Evolutionary conservation across 2,113 vertebrate species (phyloP), one percentile per base, ranked within the genome.

Genomic region (Crotalus tigris): DNA sequence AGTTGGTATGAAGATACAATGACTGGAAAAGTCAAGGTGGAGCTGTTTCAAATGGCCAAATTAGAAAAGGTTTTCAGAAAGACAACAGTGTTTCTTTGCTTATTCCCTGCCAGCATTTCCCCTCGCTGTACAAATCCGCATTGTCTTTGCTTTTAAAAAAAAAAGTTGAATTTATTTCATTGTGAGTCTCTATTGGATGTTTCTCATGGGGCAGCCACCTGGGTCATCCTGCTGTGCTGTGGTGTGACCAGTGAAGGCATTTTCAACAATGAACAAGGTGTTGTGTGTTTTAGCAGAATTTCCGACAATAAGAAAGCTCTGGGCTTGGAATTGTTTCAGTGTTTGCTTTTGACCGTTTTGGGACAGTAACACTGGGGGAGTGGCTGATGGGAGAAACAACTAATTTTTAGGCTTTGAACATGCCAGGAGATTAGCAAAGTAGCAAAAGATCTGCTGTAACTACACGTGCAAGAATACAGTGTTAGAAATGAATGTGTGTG

Each of bases 211-310:
- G 64, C 39, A 75, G 75, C 94, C 96, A 88, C 94, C 93, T 91
- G 92, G 90, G 94, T 69, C 89, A 86, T 85, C 23, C 89, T 85
- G 19, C 94, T 92, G 89, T 75, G 94, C 94, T 91, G 75, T 93
- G 93, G 57, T 92, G 93, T 96, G 95, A 91, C 85, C 21, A 95
- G 91, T 81, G 94, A 94, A 93, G 92, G 95, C 95, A 87, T 96
- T 94, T 96, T 96, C 93, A 87, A 49, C 93, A 69, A 10, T 92
- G 93, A 96, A 95, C 94, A 94, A 96, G 94, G 93, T 94, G 90
- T 92, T 94, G 94, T 91, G 94, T 69, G 64, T 9, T 81, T 93
- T 61, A 46, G 95, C 94, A 93, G 90, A 92, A 85, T n/a, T 0
- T 0, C 2, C 89, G 94, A 85, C 95, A 93, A 0, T 91, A 46